These are phyloP conservation scores for Corythaeola cristata DNA, from an alignment of 2,113 vertebrate genomes.

Conservation along the genomic window DNA sequence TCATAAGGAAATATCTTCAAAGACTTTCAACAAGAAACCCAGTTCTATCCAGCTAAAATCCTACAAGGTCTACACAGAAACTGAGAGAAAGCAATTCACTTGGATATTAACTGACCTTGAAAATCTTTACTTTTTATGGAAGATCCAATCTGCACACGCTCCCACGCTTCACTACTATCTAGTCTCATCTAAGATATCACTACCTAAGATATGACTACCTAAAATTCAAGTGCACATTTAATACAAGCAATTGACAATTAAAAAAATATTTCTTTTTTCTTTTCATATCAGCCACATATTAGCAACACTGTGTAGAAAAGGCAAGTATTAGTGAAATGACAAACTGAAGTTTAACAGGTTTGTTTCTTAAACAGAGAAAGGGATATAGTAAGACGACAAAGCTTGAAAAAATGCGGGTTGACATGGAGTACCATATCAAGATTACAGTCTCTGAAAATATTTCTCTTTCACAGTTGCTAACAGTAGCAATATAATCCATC, in stretches of 20 bases:
- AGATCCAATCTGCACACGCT: neutral
- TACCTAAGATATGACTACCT: neutral
- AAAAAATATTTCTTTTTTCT: neutral
- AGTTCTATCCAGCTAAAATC: neutral
- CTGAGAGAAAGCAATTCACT: neutral
- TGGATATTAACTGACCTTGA: neutral
- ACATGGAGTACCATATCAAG: neutral
- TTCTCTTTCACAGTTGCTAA: neutral
- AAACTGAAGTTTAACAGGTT: neutral
- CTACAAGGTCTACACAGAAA: neutral
- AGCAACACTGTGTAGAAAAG: neutral
- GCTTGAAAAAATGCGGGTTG: neutral
- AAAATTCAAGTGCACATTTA: neutral
- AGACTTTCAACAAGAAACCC: neutral
- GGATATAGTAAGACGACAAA: neutral
- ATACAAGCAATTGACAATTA: neutral
- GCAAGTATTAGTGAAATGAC: neutral
- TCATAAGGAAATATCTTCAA: neutral
- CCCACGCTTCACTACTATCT: neutral
- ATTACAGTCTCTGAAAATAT: neutral
- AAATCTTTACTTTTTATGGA: neutral
- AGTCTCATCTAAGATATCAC: neutral
- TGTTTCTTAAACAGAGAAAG: neutral
- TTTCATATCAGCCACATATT: neutral
- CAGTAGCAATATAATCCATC: neutral